Evolutionary conservation across 2,113 vertebrate species (phyloP).

Genomic region (Cacatua alba): DNA sequence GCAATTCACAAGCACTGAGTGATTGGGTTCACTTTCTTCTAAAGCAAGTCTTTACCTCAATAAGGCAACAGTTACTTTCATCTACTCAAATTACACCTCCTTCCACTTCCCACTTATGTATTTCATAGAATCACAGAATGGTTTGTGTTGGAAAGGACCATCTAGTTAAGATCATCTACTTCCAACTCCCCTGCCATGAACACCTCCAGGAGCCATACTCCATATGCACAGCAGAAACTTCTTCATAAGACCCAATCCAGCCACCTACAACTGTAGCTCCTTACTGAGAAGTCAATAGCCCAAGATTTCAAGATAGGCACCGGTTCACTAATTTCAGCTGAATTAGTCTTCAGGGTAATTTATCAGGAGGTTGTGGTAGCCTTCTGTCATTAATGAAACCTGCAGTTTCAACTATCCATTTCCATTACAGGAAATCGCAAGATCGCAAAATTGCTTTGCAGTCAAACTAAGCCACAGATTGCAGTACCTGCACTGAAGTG

Average conservation of each 20-base stretch:
- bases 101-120: not conserved
- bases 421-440: not conserved
- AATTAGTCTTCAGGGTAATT: not conserved
- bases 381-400: not conserved
- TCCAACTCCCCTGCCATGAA: not conserved
- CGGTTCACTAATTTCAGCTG: not conserved
- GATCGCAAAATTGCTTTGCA: not conserved
- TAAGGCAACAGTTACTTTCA: not conserved
- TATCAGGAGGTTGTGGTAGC: not conserved
- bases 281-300: not conserved
- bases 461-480: not conserved
- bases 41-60: too few species aligned
- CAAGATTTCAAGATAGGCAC: not conserved
- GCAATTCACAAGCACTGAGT: too few species aligned
- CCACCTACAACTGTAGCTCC: not conserved
- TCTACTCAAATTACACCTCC: not conserved
- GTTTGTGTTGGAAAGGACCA: not conserved
- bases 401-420: not conserved
- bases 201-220: not conserved
- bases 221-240: not conserved
- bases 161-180: not conserved
- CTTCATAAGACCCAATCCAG: not conserved
- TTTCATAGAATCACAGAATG: not conserved
- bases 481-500: not conserved
- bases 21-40: too few species aligned